Evolutionary conservation across 64 coral and sea anemone genomes (phyloP).

Genomic region (Porites australiensis): DNA sequence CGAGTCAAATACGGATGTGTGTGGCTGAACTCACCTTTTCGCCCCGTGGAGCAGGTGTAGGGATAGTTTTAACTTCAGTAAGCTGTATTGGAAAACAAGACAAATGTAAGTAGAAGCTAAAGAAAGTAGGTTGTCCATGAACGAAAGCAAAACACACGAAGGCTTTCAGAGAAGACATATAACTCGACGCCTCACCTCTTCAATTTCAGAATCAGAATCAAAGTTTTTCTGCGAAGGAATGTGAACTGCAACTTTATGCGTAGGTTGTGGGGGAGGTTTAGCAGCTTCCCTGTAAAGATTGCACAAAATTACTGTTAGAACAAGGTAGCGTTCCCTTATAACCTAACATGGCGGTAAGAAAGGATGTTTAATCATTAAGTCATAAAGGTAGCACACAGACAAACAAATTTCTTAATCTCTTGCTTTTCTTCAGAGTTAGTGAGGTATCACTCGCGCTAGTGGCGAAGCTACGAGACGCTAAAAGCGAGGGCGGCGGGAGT

Average conservation of each 20-base stretch:
- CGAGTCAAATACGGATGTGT: too few species aligned
- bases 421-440: too few species aligned
- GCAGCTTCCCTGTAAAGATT: neutral
- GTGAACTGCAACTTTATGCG: slow-evolving; percentile 36
- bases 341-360: too few species aligned
- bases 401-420: too few species aligned
- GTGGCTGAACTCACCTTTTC: slow-evolving; percentile 7
- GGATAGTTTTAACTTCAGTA: slow-evolving; percentile 3
- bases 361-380: too few species aligned
- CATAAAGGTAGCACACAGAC: too few species aligned
- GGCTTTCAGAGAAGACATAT: neutral
- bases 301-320: neutral
- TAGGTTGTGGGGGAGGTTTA: neutral
- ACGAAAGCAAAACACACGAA: too few species aligned
- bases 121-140: too few species aligned
- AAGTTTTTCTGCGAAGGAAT: slow-evolving; percentile 39
- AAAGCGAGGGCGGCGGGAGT: too few species aligned
- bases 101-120: neutral
- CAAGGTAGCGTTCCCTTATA: too few species aligned
- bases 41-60: slow-evolving; percentile 3
- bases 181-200: neutral
- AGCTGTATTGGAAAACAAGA: neutral
- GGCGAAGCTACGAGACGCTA: too few species aligned
- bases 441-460: too few species aligned
- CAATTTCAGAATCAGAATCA: slow-evolving; percentile 30